A percentile compares a stretch with the other conserved stretches of the same genome.
These are phyloP conservation scores for Oreortyx pictus DNA, from an alignment of 2,797 vertebrate genomes.

Conservation along the genomic window DNA sequence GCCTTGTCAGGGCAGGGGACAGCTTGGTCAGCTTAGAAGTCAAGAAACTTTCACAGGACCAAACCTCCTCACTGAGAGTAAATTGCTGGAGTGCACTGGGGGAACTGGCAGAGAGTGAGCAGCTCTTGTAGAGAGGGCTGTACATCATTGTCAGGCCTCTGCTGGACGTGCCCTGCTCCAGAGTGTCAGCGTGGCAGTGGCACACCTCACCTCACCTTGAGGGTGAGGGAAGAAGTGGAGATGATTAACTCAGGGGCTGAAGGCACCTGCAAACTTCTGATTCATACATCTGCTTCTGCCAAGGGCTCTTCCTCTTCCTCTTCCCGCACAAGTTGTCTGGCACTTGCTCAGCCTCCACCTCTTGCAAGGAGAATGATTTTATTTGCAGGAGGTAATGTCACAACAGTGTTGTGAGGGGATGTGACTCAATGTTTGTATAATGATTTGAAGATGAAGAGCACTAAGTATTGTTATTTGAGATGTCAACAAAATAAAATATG, in stretches of 20 bases:
- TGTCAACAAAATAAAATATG: slow-evolving; percentile 67
- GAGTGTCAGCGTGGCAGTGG: no score
- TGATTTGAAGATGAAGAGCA: slow-evolving; percentile 63
- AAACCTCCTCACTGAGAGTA: background rate
- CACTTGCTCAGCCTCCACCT: background rate
- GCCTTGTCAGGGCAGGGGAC: background rate
- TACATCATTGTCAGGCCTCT: background rate
- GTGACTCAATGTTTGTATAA: slow-evolving; percentile 65
- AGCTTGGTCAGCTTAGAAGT: background rate
- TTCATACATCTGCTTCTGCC: background rate
- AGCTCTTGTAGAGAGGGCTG: background rate
- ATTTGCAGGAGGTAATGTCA: slow-evolving; percentile 58
- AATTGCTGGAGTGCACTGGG: background rate
- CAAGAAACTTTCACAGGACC: background rate
- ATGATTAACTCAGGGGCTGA: background rate
- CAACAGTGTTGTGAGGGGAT: slow-evolving; percentile 37
- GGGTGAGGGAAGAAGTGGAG: background rate
- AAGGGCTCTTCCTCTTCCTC: background rate
- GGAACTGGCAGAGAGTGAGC: background rate
- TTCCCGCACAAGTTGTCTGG: background rate
- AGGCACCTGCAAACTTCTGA: background rate
- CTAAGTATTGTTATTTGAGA: slow-evolving; percentile 69
- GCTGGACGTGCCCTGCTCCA: background rate
- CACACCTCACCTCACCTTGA: background rate
- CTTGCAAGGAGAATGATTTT: background rate